A percentile compares a stretch with the other conserved stretches of the same genome.
phyloP scores from a whole-genome alignment of 37 sponge, comb jelly and placozoan genomes.

The Haliclona indistincta region DNA sequence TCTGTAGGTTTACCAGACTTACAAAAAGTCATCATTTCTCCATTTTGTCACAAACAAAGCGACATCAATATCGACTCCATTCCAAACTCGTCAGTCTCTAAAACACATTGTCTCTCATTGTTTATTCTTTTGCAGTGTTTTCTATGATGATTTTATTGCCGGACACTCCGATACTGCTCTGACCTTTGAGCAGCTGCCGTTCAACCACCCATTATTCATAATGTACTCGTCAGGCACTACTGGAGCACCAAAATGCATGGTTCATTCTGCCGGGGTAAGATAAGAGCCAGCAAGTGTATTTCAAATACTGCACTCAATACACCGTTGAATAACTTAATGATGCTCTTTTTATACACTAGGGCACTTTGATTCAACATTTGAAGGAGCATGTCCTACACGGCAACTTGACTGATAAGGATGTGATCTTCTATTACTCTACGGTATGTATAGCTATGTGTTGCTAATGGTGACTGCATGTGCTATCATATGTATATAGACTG shows the following conservation, averaged over 20 bases:
- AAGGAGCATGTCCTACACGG: slow-evolving; percentile 97
- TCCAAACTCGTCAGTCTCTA: slow-evolving; percentile 53
- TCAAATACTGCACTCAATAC: background rate
- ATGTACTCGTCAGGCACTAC: slow-evolving; percentile 99
- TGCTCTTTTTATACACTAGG: slow-evolving; percentile 44
- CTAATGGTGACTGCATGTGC: background rate
- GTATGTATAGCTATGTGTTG: slow-evolving; percentile 35
- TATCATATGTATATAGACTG: slow-evolving; percentile 71
- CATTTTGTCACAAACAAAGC: slow-evolving; percentile 51
- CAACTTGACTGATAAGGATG: slow-evolving; percentile 77
- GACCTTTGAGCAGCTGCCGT: slow-evolving; percentile 91
- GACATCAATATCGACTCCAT: slow-evolving; percentile 53
- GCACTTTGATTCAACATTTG: slow-evolving; percentile 94
- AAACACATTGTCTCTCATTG: background rate
- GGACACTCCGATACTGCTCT: slow-evolving; percentile 40
- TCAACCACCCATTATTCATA: slow-evolving; percentile 97
- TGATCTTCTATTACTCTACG: slow-evolving; percentile 94
- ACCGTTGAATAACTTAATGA: background rate
- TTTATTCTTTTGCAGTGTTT: slow-evolving; percentile 55
- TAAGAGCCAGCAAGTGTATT: background rate
- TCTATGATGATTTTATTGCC: slow-evolving; percentile 68
- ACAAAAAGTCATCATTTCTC: slow-evolving; percentile 80
- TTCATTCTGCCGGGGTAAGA: slow-evolving; percentile 96
- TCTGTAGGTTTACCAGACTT: slow-evolving; percentile 68
- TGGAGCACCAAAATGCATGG: slow-evolving; percentile 98